Percentiles rank a stretch among this genome's conserved stretches.
phyloP scores from a whole-genome alignment of 1,140 invertebrate genomes.

The Pseudomyrmex flavicornis region DNA sequence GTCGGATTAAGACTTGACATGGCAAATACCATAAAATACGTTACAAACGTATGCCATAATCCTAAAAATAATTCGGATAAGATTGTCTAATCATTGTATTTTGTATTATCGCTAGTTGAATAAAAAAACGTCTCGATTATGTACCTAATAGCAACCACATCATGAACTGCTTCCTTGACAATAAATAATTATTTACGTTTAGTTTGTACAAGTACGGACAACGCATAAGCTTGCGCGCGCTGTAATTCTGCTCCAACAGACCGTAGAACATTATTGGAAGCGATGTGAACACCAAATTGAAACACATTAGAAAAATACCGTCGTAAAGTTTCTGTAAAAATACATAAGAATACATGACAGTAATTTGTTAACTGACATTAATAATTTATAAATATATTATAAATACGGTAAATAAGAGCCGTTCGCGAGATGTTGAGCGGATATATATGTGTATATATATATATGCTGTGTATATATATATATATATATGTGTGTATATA shows the following conservation, averaged over 20 bases:
- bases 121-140: background rate
- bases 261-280: constrained; percentile 90
- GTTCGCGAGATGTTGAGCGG: no score
- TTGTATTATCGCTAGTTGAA: background rate
- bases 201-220: constrained; percentile 88
- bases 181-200: constrained; percentile 88
- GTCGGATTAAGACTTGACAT: constrained; percentile 81
- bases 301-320: constrained; percentile 90
- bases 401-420: no score
- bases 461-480: no score
- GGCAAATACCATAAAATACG: constrained; percentile 85
- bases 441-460: no score
- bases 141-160: constrained; percentile 88
- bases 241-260: constrained; percentile 90
- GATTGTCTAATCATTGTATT: background rate
- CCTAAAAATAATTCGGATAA: constrained; percentile 81
- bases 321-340: constrained; percentile 88
- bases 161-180: constrained; percentile 88
- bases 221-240: constrained; percentile 86
- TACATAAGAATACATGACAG: constrained; percentile 17
- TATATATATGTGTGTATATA: no score
- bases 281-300: constrained; percentile 91
- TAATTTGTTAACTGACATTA: background rate
- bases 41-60: constrained; percentile 86
- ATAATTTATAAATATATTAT: no score